Conservation (phyloP, 1,140 invertebrate species). For the Drosophila micromelanica region DNA sequence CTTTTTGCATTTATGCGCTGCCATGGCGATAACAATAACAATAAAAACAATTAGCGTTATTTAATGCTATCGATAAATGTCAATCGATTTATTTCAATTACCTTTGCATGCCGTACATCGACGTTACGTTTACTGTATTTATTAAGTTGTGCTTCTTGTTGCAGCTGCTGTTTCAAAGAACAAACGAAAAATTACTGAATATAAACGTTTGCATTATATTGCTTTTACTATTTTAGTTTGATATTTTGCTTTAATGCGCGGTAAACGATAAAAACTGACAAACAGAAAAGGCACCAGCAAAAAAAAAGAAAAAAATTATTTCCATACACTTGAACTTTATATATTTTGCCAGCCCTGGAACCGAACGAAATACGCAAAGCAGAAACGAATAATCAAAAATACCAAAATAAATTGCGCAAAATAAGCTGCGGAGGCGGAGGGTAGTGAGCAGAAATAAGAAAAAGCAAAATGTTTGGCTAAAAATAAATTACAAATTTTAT, state of each 20-base stretch:
- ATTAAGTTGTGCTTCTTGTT: slow-evolving; percentile 19
- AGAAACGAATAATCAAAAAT: slow-evolving; percentile 65
- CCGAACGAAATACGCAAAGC: slow-evolving; percentile 41
- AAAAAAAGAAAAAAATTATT: slow-evolving; percentile 17
- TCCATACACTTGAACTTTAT: slow-evolving; percentile 8
- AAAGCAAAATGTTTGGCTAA: slow-evolving; percentile 54
- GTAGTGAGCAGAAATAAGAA: slow-evolving; percentile 15
- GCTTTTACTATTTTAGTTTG: slow-evolving; percentile 4
- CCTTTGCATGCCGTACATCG: slow-evolving; percentile 70
- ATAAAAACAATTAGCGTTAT: slow-evolving; percentile 30
- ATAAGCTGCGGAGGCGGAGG: slow-evolving; percentile 22
- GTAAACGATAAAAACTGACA: slow-evolving; percentile 20
- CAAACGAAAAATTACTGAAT: slow-evolving; percentile 14
- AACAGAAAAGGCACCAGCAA: slow-evolving; percentile 11
- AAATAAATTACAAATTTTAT: slow-evolving; percentile 57
- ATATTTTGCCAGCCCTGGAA: slow-evolving; percentile 59
- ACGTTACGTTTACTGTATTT: slow-evolving; percentile 45
- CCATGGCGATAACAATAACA: slow-evolving; percentile 22
- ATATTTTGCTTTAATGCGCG: slow-evolving; percentile 16
- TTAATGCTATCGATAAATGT: slow-evolving; percentile 17
- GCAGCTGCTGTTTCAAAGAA: slow-evolving; percentile 25
- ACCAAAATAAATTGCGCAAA: slow-evolving; percentile 72
- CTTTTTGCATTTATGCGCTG: slow-evolving; percentile 72
- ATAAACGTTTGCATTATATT: not conserved
- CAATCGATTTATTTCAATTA: slow-evolving; percentile 55